Percentiles rank a stretch among this genome's conserved stretches.
Conservation (phyloP, 1,140 invertebrate species). For the Holotrichia oblita region DNA sequence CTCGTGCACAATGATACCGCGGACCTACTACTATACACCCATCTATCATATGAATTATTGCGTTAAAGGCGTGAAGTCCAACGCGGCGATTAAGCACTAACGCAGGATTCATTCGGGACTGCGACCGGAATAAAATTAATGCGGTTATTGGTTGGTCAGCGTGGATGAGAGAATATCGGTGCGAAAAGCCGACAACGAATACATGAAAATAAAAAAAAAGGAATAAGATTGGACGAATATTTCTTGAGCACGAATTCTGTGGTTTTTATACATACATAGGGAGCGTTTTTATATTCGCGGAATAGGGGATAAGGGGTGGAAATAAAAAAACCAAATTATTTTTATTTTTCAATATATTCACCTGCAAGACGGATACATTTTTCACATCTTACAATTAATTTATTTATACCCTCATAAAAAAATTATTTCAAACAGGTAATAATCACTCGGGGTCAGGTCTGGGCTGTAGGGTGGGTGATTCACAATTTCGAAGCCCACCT, state of each 20-base stretch:
- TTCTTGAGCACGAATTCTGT: not conserved
- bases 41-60: constrained; percentile 41
- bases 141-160: not conserved
- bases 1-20: constrained; percentile 16
- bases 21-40: not conserved
- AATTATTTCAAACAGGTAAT: too few relatives aligned
- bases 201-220: not conserved
- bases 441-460: too few relatives aligned
- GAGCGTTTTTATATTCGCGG: too few relatives aligned
- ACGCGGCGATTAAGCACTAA: constrained; percentile 17
- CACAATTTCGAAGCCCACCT: too few relatives aligned
- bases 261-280: too few relatives aligned
- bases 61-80: constrained; percentile 37
- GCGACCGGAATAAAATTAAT: constrained; percentile 25
- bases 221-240: not conserved
- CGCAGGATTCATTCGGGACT: not conserved
- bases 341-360: too few relatives aligned
- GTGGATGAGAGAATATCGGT: not conserved
- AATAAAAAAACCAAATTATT: too few relatives aligned
- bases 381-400: too few relatives aligned
- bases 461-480: too few relatives aligned
- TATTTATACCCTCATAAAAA: too few relatives aligned
- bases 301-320: too few relatives aligned
- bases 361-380: too few relatives aligned
- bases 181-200: not conserved